Evolutionary conservation across 2,113 vertebrate species (phyloP).

Genomic region (Hippocampus barbouri): DNA sequence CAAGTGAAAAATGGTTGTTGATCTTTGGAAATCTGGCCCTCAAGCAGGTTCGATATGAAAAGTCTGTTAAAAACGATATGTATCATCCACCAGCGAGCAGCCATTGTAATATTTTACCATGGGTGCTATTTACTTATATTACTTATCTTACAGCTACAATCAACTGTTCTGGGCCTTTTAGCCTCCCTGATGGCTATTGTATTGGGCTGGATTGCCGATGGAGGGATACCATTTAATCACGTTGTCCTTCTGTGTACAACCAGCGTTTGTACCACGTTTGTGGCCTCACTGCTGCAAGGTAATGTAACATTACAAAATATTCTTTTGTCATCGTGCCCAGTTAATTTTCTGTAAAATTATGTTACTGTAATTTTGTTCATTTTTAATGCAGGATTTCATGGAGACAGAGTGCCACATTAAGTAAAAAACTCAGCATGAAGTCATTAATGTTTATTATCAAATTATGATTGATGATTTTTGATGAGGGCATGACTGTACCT

Average conservation of each 20-base stretch:
- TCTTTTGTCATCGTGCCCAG: neutral
- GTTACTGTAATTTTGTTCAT: too few species aligned
- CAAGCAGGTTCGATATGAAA: conserved; percentile 77
- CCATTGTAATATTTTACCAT: neutral
- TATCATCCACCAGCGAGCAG: neutral
- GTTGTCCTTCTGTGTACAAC: conserved; percentile 81
- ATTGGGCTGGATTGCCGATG: conserved; percentile 77
- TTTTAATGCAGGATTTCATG: too few species aligned
- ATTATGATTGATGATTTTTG: too few species aligned
- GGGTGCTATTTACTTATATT: neutral
- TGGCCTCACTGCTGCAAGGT: conserved; percentile 86
- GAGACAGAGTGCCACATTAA: too few species aligned
- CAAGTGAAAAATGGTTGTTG: conserved; percentile 78
- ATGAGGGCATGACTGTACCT: too few species aligned
- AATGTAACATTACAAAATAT: conserved; percentile 16
- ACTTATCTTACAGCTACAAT: conserved; percentile 78
- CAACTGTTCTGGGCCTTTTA: conserved; percentile 87
- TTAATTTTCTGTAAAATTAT: too few species aligned
- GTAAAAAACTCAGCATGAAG: too few species aligned
- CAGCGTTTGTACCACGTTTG: conserved; percentile 82
- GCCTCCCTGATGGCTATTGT: conserved; percentile 80
- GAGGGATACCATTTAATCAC: conserved; percentile 72
- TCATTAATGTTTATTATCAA: too few species aligned
- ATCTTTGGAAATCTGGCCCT: conserved; percentile 85
- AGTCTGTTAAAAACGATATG: neutral